A percentile compares a stretch with the other conserved stretches of the same genome.
phyloP scores from a whole-genome alignment of 2,888 invertebrate genomes.

The Papilio protenor region DNA sequence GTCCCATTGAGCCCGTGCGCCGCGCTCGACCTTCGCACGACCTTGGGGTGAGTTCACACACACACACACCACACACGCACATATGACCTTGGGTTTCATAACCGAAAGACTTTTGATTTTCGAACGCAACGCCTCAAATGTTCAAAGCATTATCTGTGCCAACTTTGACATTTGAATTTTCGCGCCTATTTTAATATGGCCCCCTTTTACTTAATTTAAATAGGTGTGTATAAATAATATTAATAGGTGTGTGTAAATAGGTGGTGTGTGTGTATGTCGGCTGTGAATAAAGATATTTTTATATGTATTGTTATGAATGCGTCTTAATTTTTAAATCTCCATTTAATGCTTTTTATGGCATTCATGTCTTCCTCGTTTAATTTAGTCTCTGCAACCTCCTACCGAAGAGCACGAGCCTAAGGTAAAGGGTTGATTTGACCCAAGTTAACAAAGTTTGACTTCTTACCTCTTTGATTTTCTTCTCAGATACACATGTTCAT shows the following conservation, averaged over 20 bases:
- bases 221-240: too few species aligned
- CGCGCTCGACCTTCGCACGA: slow-evolving; percentile 64
- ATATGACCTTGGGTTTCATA: slow-evolving; percentile 63
- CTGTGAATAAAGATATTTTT: background rate
- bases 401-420: too few species aligned
- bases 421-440: too few species aligned
- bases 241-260: too few species aligned
- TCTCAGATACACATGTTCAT: too few species aligned
- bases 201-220: slow-evolving; percentile 7
- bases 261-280: too few species aligned
- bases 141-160: slow-evolving; percentile 32
- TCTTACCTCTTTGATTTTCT: background rate
- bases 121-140: slow-evolving; percentile 20
- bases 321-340: background rate
- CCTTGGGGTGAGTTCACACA: slow-evolving; percentile 75
- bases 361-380: background rate
- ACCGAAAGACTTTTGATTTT: slow-evolving; percentile 35
- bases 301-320: background rate
- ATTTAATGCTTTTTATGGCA: background rate
- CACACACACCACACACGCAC: slow-evolving; percentile 49
- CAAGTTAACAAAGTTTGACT: background rate
- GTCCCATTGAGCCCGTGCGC: slow-evolving; percentile 70
- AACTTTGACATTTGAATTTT: slow-evolving; percentile 30
- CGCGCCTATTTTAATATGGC: slow-evolving; percentile 25
- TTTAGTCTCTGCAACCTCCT: too few species aligned